Percentiles rank a stretch among this genome's conserved stretches.
These are phyloP conservation scores for Leptothorax acervorum DNA, from an alignment of 2,888 invertebrate species.

Conservation along the genomic window DNA sequence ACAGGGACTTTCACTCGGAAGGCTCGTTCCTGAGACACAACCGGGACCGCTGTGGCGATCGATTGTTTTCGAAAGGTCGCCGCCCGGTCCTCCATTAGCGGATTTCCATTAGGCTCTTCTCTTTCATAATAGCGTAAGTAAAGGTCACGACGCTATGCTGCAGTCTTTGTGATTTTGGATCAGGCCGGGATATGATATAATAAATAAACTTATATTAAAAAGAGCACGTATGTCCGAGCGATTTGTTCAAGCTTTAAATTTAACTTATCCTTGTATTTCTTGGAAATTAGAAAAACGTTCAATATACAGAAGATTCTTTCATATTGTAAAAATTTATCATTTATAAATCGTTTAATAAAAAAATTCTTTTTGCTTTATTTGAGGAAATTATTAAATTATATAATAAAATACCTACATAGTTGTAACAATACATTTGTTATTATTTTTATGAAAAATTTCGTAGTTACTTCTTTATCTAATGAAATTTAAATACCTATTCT, in stretches of 20 bases:
- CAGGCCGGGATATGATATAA: constrained; percentile 18
- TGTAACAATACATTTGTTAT: too few species aligned
- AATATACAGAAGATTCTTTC: not conserved
- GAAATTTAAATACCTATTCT: not conserved
- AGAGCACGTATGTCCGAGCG: not conserved
- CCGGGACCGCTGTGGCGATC: constrained; percentile 75
- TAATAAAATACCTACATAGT: too few species aligned
- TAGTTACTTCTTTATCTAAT: too few species aligned
- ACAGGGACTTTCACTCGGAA: constrained; percentile 81
- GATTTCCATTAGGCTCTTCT: constrained; percentile 76
- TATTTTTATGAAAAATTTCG: too few species aligned
- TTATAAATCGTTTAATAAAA: not conserved
- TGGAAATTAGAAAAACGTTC: not conserved
- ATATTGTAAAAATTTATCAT: not conserved
- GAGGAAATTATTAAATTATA: not conserved
- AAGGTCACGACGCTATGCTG: constrained; percentile 57
- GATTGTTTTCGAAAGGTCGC: constrained; percentile 82
- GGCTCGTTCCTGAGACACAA: constrained; percentile 75
- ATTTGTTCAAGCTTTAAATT: not conserved
- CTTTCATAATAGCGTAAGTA: constrained; percentile 69
- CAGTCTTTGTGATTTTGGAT: constrained; percentile 59
- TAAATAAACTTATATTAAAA: not conserved
- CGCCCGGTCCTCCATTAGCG: constrained; percentile 77
- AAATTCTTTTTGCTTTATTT: not conserved
- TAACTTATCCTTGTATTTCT: not conserved